Evolutionary conservation across 2,888 invertebrate species (phyloP).

Genomic region (Augochlorella aurata): DNA sequence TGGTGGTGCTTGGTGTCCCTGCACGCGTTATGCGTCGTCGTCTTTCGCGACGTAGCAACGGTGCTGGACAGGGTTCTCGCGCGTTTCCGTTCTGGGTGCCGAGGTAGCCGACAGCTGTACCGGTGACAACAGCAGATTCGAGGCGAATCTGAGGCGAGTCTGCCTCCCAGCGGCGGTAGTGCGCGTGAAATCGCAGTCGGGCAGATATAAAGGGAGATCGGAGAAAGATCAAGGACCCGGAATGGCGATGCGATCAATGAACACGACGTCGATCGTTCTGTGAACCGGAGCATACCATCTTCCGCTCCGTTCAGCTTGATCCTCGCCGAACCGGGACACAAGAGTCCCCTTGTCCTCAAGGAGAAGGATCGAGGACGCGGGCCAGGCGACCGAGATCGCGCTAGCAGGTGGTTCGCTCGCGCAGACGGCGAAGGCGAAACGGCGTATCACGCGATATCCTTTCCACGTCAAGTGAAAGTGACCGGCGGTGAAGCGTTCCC

Average conservation of each 20-base stretch:
- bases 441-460: constrained; percentile 23
- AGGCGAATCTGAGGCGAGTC: constrained; percentile 18
- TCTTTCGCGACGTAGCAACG: constrained; percentile 59
- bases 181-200: constrained; percentile 11
- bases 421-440: not conserved
- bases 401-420: constrained; percentile 28
- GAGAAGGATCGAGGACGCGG: not conserved
- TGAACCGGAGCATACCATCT: not conserved
- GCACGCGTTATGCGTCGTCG: constrained; percentile 66
- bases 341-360: no score
- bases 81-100: constrained; percentile 27
- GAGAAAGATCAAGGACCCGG: not conserved
- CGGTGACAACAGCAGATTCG: constrained; percentile 17
- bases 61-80: constrained; percentile 48
- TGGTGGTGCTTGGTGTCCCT: constrained; percentile 45
- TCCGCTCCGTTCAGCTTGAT: not conserved
- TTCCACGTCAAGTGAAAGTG: constrained; percentile 56
- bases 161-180: not conserved
- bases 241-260: constrained; percentile 24
- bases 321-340: not conserved
- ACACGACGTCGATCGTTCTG: not conserved
- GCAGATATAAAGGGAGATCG: not conserved
- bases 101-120: constrained; percentile 36
- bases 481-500: constrained; percentile 39
- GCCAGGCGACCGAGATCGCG: not conserved